These are phyloP conservation scores for Zoanthus gigantus DNA, from an alignment of 92 coral and sea anemone genomes.

Conservation along the genomic window DNA sequence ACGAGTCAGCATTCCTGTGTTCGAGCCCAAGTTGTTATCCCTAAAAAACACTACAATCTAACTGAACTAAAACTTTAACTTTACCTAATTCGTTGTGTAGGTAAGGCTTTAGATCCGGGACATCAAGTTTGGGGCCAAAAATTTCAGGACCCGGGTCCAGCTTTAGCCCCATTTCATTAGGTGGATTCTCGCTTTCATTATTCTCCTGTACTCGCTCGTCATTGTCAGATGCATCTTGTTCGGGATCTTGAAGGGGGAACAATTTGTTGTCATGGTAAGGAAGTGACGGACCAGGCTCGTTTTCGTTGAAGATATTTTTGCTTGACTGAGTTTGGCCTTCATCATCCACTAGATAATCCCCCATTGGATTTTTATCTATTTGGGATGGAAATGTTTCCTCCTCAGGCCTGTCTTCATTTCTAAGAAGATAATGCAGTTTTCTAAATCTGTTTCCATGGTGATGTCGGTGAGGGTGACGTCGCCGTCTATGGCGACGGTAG, in stretches of 20 bases:
- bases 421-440: constrained; percentile 15
- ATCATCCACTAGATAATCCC: neutral
- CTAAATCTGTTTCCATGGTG: constrained; percentile 21
- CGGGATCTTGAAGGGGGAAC: neutral
- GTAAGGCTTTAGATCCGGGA: constrained; percentile 37
- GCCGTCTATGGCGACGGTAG: neutral
- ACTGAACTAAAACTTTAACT: neutral
- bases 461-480: neutral
- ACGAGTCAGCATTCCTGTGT: too few relatives aligned
- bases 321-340: neutral
- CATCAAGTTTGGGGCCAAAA: constrained; percentile 17
- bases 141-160: constrained; percentile 18
- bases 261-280: neutral
- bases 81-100: constrained; percentile 43
- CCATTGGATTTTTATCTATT: neutral
- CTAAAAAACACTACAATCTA: too few relatives aligned
- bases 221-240: neutral
- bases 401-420: neutral
- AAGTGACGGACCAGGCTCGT: neutral
- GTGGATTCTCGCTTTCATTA: neutral
- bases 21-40: too few relatives aligned
- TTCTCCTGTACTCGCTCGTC: neutral
- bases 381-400: neutral
- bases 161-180: constrained; percentile 10
- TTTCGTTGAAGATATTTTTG: constrained; percentile 4